phyloP scores from a whole-genome alignment of 1,140 invertebrate genomes.

The Pissodes strobi region DNA sequence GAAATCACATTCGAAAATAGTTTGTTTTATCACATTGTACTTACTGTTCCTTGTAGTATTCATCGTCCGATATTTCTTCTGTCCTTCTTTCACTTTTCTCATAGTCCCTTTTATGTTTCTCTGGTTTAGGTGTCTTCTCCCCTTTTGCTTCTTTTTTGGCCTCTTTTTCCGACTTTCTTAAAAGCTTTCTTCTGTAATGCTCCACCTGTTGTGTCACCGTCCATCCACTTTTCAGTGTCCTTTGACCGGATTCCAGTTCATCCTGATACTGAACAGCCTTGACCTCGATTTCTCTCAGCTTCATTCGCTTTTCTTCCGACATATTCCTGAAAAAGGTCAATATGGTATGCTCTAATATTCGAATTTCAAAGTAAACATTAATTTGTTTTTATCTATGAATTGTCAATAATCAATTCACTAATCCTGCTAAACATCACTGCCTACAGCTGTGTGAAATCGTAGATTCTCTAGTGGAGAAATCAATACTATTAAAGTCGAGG shows the following conservation, averaged over 20 bases:
- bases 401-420: too few relatives aligned
- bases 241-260: conserved; percentile 86
- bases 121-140: conserved; percentile 41
- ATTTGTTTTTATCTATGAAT: too few relatives aligned
- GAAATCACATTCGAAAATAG: too few relatives aligned
- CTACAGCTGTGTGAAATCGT: too few relatives aligned
- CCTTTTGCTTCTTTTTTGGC: conserved; percentile 50
- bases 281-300: conserved; percentile 90
- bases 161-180: conserved; percentile 66
- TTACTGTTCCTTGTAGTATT: conserved; percentile 55
- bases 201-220: conserved; percentile 83
- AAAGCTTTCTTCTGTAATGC: conserved; percentile 88
- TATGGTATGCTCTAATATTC: too few relatives aligned
- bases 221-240: conserved; percentile 77
- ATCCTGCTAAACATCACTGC: too few relatives aligned
- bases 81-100: conserved; percentile 46
- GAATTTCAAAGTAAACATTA: too few relatives aligned
- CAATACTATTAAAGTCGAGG: too few relatives aligned
- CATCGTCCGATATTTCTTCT: conserved; percentile 52
- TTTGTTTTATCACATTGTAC: conserved; percentile 37
- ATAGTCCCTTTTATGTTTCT: conserved; percentile 52
- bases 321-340: conserved; percentile 52
- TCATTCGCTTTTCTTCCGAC: conserved; percentile 78
- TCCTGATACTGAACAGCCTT: conserved; percentile 96
- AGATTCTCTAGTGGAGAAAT: too few relatives aligned